Evolutionary conservation across 2,888 invertebrate species (phyloP).

Genomic region (Lapara coniferarum): DNA sequence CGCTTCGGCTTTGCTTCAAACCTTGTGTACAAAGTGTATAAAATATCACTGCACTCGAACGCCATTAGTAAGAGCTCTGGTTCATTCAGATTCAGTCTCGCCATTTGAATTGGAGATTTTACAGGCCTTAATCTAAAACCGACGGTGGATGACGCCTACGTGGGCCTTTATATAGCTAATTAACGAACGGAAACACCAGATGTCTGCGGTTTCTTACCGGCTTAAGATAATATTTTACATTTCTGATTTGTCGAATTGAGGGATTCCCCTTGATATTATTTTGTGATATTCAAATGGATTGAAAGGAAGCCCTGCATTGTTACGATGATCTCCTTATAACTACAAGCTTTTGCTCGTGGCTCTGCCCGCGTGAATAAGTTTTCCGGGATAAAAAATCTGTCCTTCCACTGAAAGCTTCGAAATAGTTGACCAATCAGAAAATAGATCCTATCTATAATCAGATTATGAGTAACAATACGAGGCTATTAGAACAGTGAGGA

Average conservation of each 20-base stretch:
- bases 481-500: no score
- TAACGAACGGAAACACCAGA: constrained; percentile 55
- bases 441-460: no score
- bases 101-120: constrained; percentile 80
- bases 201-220: constrained; percentile 33
- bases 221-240: constrained; percentile 17
- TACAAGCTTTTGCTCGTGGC: no score
- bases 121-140: constrained; percentile 76
- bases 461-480: no score
- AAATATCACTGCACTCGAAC: constrained; percentile 2
- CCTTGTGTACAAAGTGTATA: constrained; percentile 6
- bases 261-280: neutral
- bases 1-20: no score
- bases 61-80: constrained; percentile 47
- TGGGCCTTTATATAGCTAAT: constrained; percentile 69
- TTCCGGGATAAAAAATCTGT: no score
- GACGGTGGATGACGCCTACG: constrained; percentile 59
- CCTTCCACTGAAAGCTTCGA: no score
- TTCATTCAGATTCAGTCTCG: constrained; percentile 70
- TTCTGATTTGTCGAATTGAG: constrained; percentile 1
- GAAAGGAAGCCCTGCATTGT: no score
- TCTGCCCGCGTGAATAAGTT: no score
- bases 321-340: no score
- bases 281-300: no score
- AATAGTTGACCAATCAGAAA: no score